Evolutionary conservation across 2,113 vertebrate species (phyloP).

Genomic region (Cervus canadensis): DNA sequence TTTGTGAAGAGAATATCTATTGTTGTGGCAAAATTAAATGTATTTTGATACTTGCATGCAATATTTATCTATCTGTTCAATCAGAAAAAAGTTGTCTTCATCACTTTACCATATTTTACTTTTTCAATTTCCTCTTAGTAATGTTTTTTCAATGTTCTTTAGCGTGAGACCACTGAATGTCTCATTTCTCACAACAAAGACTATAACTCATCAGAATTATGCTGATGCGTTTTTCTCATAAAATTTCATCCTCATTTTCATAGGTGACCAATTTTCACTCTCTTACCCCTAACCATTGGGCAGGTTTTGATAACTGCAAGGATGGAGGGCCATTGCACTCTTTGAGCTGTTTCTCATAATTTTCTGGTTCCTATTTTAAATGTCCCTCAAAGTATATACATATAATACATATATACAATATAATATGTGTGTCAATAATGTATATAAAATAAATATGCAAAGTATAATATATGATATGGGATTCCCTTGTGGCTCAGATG

Average conservation of each 20-base stretch:
- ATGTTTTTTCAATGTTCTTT: conserved; percentile 82
- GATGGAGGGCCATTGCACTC: background rate
- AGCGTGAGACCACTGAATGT: conserved; percentile 73
- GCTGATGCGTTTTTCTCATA: conserved; percentile 84
- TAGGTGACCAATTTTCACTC: conserved; percentile 77
- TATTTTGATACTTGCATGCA: conserved; percentile 79
- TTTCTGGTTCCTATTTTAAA: conserved; percentile 41
- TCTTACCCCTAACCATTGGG: conserved; percentile 76
- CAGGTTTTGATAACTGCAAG: conserved; percentile 48
- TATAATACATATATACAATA: background rate
- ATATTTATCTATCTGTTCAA: conserved; percentile 83
- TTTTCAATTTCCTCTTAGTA: conserved; percentile 85
- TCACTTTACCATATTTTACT: conserved; percentile 82
- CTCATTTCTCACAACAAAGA: conserved; percentile 82
- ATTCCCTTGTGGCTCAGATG: background rate
- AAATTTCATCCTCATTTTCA: conserved; percentile 80
- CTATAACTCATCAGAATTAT: conserved; percentile 89
- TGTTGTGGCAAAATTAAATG: conserved; percentile 83
- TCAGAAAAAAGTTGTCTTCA: conserved; percentile 83
- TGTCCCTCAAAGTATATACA: background rate
- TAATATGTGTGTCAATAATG: background rate
- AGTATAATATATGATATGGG: background rate
- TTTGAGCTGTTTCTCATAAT: background rate
- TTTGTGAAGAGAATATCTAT: conserved; percentile 80
- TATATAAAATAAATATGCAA: background rate